Evolutionary conservation across 2,113 vertebrate genomes (phyloP).

Genomic region (Chionodraco myersi): DNA sequence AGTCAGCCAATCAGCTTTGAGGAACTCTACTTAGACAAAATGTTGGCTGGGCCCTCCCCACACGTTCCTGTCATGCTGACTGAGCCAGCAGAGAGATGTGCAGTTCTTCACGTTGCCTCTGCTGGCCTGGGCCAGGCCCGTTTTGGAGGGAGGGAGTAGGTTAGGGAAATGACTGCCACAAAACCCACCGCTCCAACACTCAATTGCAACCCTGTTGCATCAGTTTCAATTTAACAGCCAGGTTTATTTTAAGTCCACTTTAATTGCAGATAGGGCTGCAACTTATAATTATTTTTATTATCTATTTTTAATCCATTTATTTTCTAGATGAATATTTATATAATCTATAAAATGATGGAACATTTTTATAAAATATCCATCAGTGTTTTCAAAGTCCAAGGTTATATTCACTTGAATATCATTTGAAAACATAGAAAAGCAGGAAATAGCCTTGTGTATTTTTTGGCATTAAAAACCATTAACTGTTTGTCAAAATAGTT

Average conservation of each 20-base stretch:
- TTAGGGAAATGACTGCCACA: slow-evolving; percentile 23
- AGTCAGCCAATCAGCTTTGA: slow-evolving; percentile 47
- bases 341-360: no score
- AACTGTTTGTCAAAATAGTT: no score
- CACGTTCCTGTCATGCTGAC: slow-evolving; percentile 46
- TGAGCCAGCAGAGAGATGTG: slow-evolving; percentile 58
- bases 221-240: not conserved
- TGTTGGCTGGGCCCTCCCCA: slow-evolving; percentile 34
- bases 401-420: no score
- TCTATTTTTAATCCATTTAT: no score
- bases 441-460: no score
- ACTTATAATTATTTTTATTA: no score
- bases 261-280: not conserved
- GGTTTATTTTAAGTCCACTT: not conserved
- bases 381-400: no score
- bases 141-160: slow-evolving; percentile 14
- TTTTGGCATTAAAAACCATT: no score
- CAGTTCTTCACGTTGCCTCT: slow-evolving; percentile 77
- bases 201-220: slow-evolving; percentile 44
- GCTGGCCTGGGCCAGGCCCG: not conserved
- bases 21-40: not conserved
- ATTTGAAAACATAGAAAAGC: no score
- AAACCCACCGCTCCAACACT: not conserved
- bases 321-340: no score
- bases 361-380: no score